phyloP scores from a whole-genome alignment of 2,113 vertebrate genomes.

The Sclerurus mexicanus region DNA sequence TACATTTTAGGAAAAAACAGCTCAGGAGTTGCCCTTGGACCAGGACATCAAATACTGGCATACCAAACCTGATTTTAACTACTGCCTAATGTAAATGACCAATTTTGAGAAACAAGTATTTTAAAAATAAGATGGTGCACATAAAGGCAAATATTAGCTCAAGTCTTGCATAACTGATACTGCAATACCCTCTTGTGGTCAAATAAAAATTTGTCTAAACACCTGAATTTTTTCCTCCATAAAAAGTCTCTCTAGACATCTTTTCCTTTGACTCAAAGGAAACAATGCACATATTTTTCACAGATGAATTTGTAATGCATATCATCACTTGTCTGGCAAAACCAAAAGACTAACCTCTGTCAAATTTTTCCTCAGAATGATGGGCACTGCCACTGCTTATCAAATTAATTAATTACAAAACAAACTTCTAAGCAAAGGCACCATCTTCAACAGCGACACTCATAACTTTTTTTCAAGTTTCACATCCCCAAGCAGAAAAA shows the following conservation, averaged over 20 bases:
- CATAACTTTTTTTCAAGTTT: not conserved
- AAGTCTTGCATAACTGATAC: conserved; percentile 16
- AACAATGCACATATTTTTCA: not conserved
- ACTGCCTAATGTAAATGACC: not conserved
- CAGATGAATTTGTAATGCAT: not conserved
- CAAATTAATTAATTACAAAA: not conserved
- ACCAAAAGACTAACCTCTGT: not conserved
- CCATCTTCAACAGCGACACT: not conserved
- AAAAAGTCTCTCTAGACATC: not conserved
- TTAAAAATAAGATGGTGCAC: not conserved
- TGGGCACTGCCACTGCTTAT: not conserved
- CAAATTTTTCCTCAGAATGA: not conserved
- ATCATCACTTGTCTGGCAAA: not conserved
- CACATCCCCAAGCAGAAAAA: not conserved
- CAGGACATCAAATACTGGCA: not conserved
- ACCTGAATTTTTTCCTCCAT: not conserved
- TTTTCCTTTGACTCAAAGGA: not conserved
- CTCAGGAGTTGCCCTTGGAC: not conserved
- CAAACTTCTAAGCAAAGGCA: not conserved
- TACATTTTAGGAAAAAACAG: not conserved
- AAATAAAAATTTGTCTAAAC: not conserved
- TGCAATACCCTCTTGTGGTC: conserved; percentile 62
- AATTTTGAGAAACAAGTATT: not conserved
- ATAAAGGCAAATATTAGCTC: not conserved
- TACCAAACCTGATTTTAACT: not conserved